Percentiles rank a stretch among this genome's conserved stretches.
These are phyloP conservation scores for Leptopterna dolabrata DNA, from an alignment of 2,888 invertebrate genomes.

Conservation along the genomic window DNA sequence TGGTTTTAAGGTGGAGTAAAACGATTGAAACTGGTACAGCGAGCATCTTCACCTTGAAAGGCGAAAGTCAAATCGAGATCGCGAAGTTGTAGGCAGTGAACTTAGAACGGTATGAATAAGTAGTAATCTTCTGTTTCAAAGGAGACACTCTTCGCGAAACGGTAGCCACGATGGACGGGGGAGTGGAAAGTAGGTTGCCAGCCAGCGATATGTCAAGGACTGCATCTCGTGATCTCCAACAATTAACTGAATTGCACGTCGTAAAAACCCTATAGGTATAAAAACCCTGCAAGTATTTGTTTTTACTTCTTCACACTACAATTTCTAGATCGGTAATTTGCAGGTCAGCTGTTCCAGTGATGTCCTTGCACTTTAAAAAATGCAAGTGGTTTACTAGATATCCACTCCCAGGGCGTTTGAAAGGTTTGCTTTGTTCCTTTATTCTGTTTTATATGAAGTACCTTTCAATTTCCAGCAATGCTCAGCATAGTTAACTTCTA, in stretches of 20 bases:
- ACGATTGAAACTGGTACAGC: too few species aligned
- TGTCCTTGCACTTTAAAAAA: background rate
- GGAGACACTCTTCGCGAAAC: background rate
- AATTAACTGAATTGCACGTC: background rate
- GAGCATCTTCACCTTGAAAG: background rate
- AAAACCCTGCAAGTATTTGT: background rate
- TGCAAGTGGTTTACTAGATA: too few species aligned
- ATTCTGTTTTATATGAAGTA: too few species aligned
- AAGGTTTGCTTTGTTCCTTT: too few species aligned
- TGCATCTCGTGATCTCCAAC: conserved; percentile 13
- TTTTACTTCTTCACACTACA: background rate
- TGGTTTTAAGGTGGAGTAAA: too few species aligned
- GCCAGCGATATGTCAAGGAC: conserved; percentile 14
- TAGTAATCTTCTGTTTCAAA: background rate
- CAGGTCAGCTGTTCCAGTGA: background rate
- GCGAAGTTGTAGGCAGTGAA: background rate
- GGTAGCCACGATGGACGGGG: background rate
- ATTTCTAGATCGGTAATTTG: background rate
- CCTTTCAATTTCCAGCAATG: too few species aligned
- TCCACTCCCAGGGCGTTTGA: too few species aligned
- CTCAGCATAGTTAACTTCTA: too few species aligned
- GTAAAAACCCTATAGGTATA: background rate
- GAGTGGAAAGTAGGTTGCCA: conserved; percentile 17
- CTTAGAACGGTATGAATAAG: background rate
- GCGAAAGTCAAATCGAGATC: background rate